Evolutionary conservation across 92 coral and sea anemone genomes (phyloP).

Genomic region (Nematostella vectensis): DNA sequence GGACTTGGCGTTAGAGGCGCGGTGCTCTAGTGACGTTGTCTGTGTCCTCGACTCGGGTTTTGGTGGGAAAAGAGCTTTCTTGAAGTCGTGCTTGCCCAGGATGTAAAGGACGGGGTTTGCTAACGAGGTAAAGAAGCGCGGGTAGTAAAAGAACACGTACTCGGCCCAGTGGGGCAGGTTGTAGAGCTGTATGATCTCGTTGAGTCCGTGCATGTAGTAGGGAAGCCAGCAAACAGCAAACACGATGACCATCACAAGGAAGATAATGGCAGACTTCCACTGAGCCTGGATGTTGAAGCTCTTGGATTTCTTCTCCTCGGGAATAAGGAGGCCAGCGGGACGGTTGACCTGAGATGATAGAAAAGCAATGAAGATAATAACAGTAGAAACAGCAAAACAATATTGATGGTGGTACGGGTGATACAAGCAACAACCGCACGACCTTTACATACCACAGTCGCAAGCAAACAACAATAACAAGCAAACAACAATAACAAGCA

Average conservation of each 20-base stretch:
- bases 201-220: slow-evolving; percentile 31
- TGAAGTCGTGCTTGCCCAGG: slow-evolving; percentile 59
- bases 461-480: too few species aligned
- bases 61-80: slow-evolving; percentile 30
- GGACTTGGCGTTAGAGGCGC: neutral
- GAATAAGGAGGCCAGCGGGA: slow-evolving; percentile 9
- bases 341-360: too few species aligned
- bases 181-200: slow-evolving; percentile 6
- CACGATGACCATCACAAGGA: slow-evolving; percentile 40
- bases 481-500: too few species aligned
- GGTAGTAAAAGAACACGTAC: slow-evolving; percentile 44
- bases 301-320: slow-evolving; percentile 6
- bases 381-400: too few species aligned
- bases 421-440: too few species aligned
- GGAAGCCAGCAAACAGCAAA: slow-evolving; percentile 63
- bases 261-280: slow-evolving; percentile 53
- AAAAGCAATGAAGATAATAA: too few species aligned
- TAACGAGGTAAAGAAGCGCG: slow-evolving; percentile 54
- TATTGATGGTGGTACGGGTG: too few species aligned
- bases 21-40: slow-evolving; percentile 6
- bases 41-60: slow-evolving; percentile 7
- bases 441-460: too few species aligned
- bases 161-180: slow-evolving; percentile 41
- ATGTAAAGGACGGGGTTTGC: slow-evolving; percentile 51
- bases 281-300: slow-evolving; percentile 31